These are phyloP conservation scores for Dicyrtoma fusca DNA, from an alignment of 2,888 invertebrate species.

Conservation along the genomic window DNA sequence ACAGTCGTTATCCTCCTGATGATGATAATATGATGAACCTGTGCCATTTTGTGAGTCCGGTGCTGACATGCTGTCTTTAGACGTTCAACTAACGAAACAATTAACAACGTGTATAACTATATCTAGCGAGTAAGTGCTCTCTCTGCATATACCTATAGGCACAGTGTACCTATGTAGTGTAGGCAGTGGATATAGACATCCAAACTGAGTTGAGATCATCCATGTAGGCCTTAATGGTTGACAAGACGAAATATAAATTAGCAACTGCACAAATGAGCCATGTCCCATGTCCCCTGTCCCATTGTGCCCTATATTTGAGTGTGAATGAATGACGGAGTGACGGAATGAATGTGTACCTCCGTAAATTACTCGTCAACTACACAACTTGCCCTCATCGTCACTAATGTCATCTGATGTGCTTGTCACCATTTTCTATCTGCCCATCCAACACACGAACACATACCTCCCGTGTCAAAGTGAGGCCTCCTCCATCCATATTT, in stretches of 20 bases:
- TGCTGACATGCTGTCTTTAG: not conserved
- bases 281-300: not conserved
- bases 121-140: no score
- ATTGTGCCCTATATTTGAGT: slow-evolving; percentile 23
- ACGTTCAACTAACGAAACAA: not conserved
- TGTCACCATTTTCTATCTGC: not conserved
- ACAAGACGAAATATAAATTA: slow-evolving; percentile 14
- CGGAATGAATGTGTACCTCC: not conserved
- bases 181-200: no score
- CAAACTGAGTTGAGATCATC: no score
- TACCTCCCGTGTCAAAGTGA: not conserved
- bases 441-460: not conserved
- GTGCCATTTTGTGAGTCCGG: slow-evolving; percentile 6
- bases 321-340: no score
- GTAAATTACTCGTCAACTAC: slow-evolving; percentile 13
- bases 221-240: not conserved
- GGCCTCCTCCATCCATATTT: not conserved
- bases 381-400: slow-evolving; percentile 6
- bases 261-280: slow-evolving; percentile 9
- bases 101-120: not conserved
- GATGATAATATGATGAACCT: slow-evolving; percentile 14
- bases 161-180: no score
- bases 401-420: slow-evolving; percentile 18
- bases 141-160: no score
- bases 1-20: not conserved